A percentile compares a stretch with the other conserved stretches of the same genome.
These are phyloP conservation scores for Cervus canadensis DNA, from an alignment of 2,113 vertebrate species.

Conservation along the genomic window DNA sequence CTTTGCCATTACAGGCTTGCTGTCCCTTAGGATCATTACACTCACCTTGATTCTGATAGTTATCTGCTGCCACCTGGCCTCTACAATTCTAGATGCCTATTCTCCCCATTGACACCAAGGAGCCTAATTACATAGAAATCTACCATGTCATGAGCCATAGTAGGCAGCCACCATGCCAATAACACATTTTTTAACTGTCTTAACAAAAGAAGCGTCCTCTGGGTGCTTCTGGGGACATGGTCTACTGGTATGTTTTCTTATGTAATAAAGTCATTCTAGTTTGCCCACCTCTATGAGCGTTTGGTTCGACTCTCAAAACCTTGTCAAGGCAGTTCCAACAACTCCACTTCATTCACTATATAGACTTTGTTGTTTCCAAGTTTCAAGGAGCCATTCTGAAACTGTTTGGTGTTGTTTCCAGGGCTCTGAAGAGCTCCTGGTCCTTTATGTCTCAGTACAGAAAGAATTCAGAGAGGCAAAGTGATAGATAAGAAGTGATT, in stretches of 20 bases:
- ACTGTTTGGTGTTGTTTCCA: neutral
- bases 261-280: neutral
- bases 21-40: neutral
- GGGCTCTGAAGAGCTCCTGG: neutral
- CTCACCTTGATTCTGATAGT: neutral
- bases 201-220: neutral
- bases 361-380: constrained; percentile 13
- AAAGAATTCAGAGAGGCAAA: neutral
- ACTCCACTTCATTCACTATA: constrained; percentile 8
- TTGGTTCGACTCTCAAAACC: neutral
- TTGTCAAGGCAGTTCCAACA: constrained; percentile 30
- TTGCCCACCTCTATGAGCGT: neutral
- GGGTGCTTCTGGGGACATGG: neutral
- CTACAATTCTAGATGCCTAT: neutral
- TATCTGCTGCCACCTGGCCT: neutral
- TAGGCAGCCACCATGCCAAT: neutral
- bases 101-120: neutral
- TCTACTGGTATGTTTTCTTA: neutral
- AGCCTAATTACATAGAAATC: neutral
- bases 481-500: neutral
- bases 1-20: neutral
- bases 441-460: neutral
- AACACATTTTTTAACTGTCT: neutral
- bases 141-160: neutral
- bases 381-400: neutral